Conservation (phyloP, 2,797 vertebrate species). For the Nyctalus aviator region DNA sequence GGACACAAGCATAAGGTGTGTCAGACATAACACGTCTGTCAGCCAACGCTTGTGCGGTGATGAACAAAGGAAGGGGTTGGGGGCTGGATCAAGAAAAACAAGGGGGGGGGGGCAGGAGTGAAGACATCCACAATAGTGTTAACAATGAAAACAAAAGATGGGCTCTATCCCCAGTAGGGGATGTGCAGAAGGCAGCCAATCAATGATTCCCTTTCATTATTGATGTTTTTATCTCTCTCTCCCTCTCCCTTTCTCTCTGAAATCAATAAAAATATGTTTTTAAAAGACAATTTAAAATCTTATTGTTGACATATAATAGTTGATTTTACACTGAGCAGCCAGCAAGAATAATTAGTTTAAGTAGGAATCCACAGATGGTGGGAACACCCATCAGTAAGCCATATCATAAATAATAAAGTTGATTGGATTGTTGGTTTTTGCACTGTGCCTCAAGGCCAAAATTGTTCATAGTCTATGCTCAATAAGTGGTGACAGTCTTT, state of each 20-base stretch:
- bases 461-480: background rate
- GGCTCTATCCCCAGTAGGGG: too few species aligned
- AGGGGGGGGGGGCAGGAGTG: background rate
- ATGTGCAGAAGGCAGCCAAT: too few species aligned
- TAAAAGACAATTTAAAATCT: background rate
- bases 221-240: too few species aligned
- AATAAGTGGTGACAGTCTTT: background rate
- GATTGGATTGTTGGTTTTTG: background rate
- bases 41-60: background rate
- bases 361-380: conserved; percentile 58
- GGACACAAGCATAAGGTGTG: background rate
- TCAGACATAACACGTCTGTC: too few species aligned
- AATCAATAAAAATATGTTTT: too few species aligned
- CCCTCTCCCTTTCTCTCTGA: too few species aligned
- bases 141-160: background rate
- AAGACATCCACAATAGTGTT: background rate
- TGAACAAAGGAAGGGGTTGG: background rate
- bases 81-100: background rate
- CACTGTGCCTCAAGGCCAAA: conserved; percentile 52
- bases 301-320: background rate
- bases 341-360: conserved; percentile 35
- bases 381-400: background rate
- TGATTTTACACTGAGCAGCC: background rate
- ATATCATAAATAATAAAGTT: conserved; percentile 67
- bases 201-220: too few species aligned